Percentiles rank a stretch among this genome's conserved stretches.
Evolutionary conservation across 2,888 invertebrate genomes (phyloP).

Genomic region (Sthenelais limicola): DNA sequence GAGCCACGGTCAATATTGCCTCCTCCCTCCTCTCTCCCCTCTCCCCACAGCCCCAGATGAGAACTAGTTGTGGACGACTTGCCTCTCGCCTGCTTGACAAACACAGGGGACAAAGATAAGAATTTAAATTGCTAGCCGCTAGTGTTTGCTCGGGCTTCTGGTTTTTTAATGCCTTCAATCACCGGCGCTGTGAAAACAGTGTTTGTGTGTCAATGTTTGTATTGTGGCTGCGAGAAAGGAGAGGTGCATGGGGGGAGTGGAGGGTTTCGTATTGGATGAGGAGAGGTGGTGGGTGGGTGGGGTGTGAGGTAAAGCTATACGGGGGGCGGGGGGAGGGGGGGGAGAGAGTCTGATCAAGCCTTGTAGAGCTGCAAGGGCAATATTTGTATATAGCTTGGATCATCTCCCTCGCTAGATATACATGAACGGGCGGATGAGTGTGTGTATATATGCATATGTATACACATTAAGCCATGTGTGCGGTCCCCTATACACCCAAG

Average conservation of each 20-base stretch:
- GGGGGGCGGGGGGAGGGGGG: too few relatives aligned
- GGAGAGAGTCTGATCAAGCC: too few relatives aligned
- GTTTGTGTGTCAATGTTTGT: constrained; percentile 3
- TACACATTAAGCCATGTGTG: too few relatives aligned
- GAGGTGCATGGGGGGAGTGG: not conserved
- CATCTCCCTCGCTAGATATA: too few relatives aligned
- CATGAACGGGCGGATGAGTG: too few relatives aligned
- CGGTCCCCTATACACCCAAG: too few relatives aligned
- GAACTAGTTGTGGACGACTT: constrained; percentile 7
- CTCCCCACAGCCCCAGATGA: too few relatives aligned
- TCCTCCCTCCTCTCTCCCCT: too few relatives aligned
- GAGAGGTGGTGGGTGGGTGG: not conserved
- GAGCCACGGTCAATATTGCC: not conserved
- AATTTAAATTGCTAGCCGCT: constrained; percentile 32
- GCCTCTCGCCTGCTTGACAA: constrained; percentile 12
- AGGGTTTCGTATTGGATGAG: not conserved
- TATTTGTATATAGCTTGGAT: too few relatives aligned
- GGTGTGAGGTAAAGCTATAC: not conserved
- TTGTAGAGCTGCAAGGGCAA: too few relatives aligned
- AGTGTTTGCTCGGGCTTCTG: constrained; percentile 22
- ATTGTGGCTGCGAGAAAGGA: not conserved
- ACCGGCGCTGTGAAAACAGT: constrained; percentile 22
- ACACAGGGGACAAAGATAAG: constrained; percentile 26
- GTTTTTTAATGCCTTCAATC: constrained; percentile 26
- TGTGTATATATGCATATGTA: too few relatives aligned